A percentile compares a stretch with the other conserved stretches of the same genome.
Conservation (phyloP, 2,797 vertebrate species). For the Propithecus deckenii region DNA sequence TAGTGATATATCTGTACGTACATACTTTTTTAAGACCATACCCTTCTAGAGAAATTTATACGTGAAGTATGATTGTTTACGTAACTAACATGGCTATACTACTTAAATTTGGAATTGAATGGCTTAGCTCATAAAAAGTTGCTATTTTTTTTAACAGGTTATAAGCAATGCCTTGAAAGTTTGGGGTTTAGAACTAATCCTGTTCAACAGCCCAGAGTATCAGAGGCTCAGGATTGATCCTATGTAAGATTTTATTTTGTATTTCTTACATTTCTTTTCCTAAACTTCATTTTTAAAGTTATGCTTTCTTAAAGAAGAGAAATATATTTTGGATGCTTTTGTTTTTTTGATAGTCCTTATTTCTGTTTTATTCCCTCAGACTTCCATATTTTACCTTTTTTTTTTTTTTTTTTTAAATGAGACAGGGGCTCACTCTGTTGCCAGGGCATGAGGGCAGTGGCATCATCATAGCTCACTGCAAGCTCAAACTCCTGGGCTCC, state of each 20-base stretch:
- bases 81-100: constrained; percentile 51
- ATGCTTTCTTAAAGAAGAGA: constrained; percentile 49
- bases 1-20: not conserved
- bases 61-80: constrained; percentile 35
- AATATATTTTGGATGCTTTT: constrained; percentile 47
- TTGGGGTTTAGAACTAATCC: constrained; percentile 98
- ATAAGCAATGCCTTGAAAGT: constrained; percentile 99
- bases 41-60: constrained; percentile 33
- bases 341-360: constrained; percentile 50
- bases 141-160: constrained; percentile 88
- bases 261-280: constrained; percentile 67
- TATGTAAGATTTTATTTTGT: constrained; percentile 89
- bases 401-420: not conserved
- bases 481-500: not conserved
- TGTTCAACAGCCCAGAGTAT: constrained; percentile 99
- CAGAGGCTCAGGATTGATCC: constrained; percentile 96
- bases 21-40: not conserved
- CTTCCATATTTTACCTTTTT: constrained; percentile 52
- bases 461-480: not conserved
- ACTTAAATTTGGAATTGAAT: constrained; percentile 68
- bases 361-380: constrained; percentile 25
- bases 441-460: not conserved
- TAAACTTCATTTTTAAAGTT: constrained; percentile 59
- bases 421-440: not conserved
- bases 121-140: constrained; percentile 75